Evolutionary conservation across 53 echinoderm and acorn worm species (phyloP).

Genomic region (Temnopleurus reevesii): DNA sequence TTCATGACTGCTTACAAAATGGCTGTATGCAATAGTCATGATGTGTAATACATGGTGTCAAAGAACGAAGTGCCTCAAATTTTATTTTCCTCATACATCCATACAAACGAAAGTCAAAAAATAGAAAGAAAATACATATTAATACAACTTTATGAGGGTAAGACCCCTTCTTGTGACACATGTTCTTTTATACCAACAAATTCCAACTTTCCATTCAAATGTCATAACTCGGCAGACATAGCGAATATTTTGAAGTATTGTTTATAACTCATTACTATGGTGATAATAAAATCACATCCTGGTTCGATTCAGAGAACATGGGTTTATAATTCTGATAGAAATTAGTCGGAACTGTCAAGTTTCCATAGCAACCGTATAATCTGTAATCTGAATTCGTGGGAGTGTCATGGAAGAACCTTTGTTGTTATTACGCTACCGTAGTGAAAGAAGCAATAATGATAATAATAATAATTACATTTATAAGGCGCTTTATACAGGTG

Average conservation of each 20-base stretch:
- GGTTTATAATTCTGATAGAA: background rate
- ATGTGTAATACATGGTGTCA: no score
- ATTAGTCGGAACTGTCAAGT: background rate
- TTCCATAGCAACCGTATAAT: background rate
- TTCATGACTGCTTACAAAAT: no score
- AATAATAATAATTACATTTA: no score
- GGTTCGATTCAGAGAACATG: background rate
- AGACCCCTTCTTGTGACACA: background rate
- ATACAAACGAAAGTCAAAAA: background rate
- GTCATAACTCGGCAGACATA: background rate
- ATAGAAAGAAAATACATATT: background rate
- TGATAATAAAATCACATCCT: background rate
- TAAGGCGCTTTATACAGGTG: no score
- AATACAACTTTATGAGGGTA: no score
- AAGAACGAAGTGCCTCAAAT: background rate
- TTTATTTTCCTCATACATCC: background rate
- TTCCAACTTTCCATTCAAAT: background rate
- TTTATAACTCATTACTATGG: background rate
- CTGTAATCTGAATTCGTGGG: no score
- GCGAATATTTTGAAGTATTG: background rate
- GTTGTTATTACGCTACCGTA: no score
- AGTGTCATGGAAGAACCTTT: no score
- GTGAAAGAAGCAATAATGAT: no score
- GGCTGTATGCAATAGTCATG: no score
- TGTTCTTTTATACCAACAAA: background rate